Conservation (phyloP, 2,113 vertebrate species). For the Alectura lathami region DNA sequence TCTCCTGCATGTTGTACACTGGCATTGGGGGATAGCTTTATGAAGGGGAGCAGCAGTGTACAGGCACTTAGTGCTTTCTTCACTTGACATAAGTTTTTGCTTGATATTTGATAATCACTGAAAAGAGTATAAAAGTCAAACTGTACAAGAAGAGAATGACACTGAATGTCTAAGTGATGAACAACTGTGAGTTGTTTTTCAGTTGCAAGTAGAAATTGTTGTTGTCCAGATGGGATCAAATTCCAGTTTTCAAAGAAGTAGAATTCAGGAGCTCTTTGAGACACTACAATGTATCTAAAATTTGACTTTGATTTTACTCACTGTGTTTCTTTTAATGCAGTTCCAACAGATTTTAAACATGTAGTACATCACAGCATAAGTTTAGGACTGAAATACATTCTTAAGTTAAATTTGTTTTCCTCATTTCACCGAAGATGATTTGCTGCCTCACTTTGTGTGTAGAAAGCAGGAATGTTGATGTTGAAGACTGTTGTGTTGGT, state of each 20-base stretch:
- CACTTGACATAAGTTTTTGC: background rate
- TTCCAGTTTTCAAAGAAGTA: background rate
- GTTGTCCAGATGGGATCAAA: background rate
- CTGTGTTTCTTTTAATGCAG: background rate
- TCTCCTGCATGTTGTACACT: background rate
- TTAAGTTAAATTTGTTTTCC: background rate
- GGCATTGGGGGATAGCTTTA: background rate
- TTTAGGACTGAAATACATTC: background rate
- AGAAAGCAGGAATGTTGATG: background rate
- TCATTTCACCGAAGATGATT: background rate
- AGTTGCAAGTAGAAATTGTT: background rate
- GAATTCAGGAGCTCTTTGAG: no score
- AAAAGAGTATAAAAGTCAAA: background rate
- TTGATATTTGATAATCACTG: background rate
- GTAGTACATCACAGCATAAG: background rate
- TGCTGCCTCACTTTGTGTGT: background rate
- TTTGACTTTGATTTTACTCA: background rate
- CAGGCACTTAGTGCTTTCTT: background rate
- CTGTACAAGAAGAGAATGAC: background rate
- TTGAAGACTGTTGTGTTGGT: background rate
- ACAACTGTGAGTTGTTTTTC: background rate
- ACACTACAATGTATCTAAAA: background rate
- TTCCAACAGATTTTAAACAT: background rate
- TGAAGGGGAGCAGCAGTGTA: background rate
- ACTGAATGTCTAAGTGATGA: background rate